Evolutionary conservation across 2,888 invertebrate species (phyloP).

Genomic region (Chrysolina americana): DNA sequence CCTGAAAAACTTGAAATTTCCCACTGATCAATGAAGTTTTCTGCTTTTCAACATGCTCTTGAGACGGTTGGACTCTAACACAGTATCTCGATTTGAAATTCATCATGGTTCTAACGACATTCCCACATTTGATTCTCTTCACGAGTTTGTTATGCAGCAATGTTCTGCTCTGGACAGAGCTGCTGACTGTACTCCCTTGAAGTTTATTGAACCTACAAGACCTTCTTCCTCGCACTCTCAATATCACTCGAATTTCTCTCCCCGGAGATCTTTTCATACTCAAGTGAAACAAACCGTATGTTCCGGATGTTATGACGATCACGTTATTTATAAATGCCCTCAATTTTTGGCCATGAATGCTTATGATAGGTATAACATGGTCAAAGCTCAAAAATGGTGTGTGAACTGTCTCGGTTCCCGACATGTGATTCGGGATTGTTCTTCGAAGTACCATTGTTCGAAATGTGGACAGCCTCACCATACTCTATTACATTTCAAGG

Average conservation of each 20-base stretch:
- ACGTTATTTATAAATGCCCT: neutral
- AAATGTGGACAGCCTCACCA: neutral
- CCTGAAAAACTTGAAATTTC: slow-evolving; percentile 1
- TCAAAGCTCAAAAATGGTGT: neutral
- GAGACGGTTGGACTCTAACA: neutral
- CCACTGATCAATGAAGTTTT: slow-evolving; percentile 16
- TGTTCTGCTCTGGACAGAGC: neutral
- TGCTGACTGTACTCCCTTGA: neutral
- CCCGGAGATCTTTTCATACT: neutral
- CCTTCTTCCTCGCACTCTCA: neutral
- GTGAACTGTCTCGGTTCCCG: neutral
- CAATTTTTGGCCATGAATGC: neutral
- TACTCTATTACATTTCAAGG: no score
- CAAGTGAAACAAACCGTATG: neutral
- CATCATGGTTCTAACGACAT: neutral
- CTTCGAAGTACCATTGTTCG: neutral
- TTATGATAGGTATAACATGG: neutral
- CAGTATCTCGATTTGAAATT: neutral
- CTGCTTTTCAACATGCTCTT: slow-evolving; percentile 4
- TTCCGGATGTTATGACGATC: neutral
- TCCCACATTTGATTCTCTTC: neutral
- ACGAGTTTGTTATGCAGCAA: neutral
- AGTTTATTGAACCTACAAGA: neutral
- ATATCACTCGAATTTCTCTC: neutral
- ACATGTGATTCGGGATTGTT: neutral